Conservation (phyloP, 2,888 invertebrate genomes). For the Teinopalpus imperialis region DNA sequence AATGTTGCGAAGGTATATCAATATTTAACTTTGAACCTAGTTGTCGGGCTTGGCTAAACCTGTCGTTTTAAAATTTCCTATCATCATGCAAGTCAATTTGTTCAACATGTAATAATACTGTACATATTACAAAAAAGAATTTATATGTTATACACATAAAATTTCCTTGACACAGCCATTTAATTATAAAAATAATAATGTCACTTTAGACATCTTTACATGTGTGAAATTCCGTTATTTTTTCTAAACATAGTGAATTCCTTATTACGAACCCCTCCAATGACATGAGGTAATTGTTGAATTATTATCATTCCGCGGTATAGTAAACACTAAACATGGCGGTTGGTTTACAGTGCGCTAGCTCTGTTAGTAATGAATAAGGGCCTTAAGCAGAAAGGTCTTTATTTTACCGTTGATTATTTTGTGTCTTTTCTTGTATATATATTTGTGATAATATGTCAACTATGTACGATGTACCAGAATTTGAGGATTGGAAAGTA, state of each 20-base stretch:
- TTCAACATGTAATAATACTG: too few species aligned
- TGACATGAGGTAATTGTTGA: constrained; percentile 55
- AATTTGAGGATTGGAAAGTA: constrained; percentile 60
- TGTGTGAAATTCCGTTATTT: constrained; percentile 8
- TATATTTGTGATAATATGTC: constrained; percentile 8
- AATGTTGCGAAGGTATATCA: constrained; percentile 82
- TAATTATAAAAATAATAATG: constrained; percentile 1
- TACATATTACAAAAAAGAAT: too few species aligned
- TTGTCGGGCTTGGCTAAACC: too few species aligned
- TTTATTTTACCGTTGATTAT: background rate
- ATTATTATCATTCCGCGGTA: constrained; percentile 35
- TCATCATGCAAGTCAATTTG: too few species aligned
- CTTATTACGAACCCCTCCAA: constrained; percentile 23
- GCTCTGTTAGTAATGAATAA: constrained; percentile 17
- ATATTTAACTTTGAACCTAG: too few species aligned
- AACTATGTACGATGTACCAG: constrained; percentile 45
- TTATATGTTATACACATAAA: too few species aligned
- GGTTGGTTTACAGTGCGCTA: constrained; percentile 24
- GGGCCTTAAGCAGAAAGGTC: constrained; percentile 5
- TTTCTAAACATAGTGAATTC: constrained; percentile 4
- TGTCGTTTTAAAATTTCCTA: too few species aligned
- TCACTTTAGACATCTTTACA: constrained; percentile 8
- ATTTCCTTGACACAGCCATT: background rate
- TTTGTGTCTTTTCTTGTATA: constrained; percentile 14
- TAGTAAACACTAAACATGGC: constrained; percentile 38